These are phyloP conservation scores for Epinotia brunnichana DNA, from an alignment of 2,888 invertebrate genomes.

Conservation along the genomic window DNA sequence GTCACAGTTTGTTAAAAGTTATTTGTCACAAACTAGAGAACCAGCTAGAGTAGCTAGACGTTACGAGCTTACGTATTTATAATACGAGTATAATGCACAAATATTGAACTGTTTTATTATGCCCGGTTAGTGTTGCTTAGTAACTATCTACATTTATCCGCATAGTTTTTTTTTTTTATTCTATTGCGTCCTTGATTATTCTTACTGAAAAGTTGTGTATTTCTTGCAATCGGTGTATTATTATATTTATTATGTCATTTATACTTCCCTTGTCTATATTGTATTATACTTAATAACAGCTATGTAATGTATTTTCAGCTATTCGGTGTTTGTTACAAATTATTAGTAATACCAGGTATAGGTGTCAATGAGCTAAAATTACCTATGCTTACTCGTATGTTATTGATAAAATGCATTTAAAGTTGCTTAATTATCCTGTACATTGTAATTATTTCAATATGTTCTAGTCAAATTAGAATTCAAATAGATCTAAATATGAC, in stretches of 20 bases:
- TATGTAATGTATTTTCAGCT: neutral
- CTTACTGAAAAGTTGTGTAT: neutral
- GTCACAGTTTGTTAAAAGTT: too few relatives aligned
- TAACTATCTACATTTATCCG: neutral
- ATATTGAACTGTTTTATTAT: constrained; percentile 12
- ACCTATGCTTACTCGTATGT: neutral
- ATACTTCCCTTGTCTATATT: neutral
- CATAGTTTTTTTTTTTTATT: neutral
- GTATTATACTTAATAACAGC: neutral
- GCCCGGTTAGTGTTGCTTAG: constrained; percentile 23
- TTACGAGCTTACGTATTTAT: too few relatives aligned
- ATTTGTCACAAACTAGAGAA: too few relatives aligned
- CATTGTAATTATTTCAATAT: constrained; percentile 12
- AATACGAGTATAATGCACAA: too few relatives aligned
- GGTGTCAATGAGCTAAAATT: neutral
- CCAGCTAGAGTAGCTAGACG: too few relatives aligned
- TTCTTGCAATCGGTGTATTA: neutral
- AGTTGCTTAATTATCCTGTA: constrained; percentile 14
- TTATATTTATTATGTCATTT: too few relatives aligned
- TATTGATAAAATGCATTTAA: constrained; percentile 35
- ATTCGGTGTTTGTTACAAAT: neutral
- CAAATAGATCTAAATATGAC: constrained; percentile 2
- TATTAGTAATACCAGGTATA: neutral
- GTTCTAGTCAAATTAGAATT: constrained; percentile 38
- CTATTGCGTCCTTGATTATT: neutral